Base-by-base conservation (phyloP, 2,797 vertebrate species). In the Coccyzus lansbergi region DNA sequence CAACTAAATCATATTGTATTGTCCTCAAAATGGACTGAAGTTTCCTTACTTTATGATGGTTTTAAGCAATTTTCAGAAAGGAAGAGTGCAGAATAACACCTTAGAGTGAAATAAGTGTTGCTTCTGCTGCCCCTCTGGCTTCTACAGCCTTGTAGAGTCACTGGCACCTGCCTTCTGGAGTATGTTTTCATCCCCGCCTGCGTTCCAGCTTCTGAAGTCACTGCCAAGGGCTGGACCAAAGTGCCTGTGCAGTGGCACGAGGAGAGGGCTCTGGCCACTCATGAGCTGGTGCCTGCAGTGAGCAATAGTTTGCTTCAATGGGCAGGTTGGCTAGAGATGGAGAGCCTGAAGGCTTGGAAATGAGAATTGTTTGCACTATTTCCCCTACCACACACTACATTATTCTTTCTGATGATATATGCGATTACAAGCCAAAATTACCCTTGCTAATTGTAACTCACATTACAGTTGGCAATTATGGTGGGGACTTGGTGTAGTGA, bases 221-320 rank as follows among this genome's bases (percentile, higher is more conserved):
- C 46, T 79, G 48, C 36, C 31, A 17, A 15, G 17, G 59, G 22
- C 48, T 88, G 79, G 33, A 34, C 52, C 34, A 48, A 29, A 64
- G 31, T 3, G 2, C 28, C 18, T 0, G 3, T 63, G 49, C 18
- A 9, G 33, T 18, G 80, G 34, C 34, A n/a, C 1, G 0, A 26
- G 48, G 46, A 29, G 12, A 3, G 34, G 20, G 22, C 10, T 62
- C 48, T 0, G 2, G 33, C 42, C 11, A 7, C 9, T 19, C 31
- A 9, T 49, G 67, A 58, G 44, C 36, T 51, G 40, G 10, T 67
- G 52, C 65, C 65, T 48, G 5, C 40, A 26, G 8, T 0, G 0
- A 38, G 34, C 38, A 38, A 7, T 5, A 13, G 42, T 90, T 84
- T 65, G 28, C 34, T 19, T 88, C 52, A 13, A 0, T 6, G 17